phyloP scores from a whole-genome alignment of 2,797 vertebrate species.

The Agapornis canus region DNA sequence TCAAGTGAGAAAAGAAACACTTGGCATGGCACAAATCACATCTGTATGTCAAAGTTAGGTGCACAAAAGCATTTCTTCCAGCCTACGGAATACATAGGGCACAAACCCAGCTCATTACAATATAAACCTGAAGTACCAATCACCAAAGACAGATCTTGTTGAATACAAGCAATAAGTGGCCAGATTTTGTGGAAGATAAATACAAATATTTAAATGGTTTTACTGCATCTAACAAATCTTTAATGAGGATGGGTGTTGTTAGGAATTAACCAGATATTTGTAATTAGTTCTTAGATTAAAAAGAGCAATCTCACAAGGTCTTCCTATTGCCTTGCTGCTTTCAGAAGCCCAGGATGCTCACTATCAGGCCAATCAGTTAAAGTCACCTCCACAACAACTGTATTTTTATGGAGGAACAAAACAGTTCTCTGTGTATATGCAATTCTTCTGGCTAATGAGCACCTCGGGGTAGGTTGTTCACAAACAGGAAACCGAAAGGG shows the following conservation, averaged over 20 bases:
- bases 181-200: neutral
- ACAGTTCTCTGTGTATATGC: conserved; percentile 38
- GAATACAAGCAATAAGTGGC: neutral
- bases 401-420: conserved; percentile 58
- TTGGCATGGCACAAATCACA: neutral
- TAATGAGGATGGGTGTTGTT: neutral
- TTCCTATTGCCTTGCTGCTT: neutral
- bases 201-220: neutral
- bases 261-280: neutral
- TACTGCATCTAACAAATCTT: neutral
- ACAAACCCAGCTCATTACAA: neutral
- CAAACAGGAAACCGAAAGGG: conserved; percentile 72
- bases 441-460: conserved; percentile 70
- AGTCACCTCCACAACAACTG: conserved; percentile 35
- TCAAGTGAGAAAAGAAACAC: neutral
- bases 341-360: neutral
- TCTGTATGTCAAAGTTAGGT: neutral
- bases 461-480: conserved; percentile 70
- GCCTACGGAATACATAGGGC: neutral
- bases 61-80: neutral
- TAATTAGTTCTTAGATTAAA: neutral
- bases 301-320: neutral
- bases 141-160: neutral
- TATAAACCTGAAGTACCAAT: neutral
- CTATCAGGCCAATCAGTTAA: conserved; percentile 6